phyloP scores from a whole-genome alignment of 2,113 vertebrate species.

The Coregonus clupeaformis region DNA sequence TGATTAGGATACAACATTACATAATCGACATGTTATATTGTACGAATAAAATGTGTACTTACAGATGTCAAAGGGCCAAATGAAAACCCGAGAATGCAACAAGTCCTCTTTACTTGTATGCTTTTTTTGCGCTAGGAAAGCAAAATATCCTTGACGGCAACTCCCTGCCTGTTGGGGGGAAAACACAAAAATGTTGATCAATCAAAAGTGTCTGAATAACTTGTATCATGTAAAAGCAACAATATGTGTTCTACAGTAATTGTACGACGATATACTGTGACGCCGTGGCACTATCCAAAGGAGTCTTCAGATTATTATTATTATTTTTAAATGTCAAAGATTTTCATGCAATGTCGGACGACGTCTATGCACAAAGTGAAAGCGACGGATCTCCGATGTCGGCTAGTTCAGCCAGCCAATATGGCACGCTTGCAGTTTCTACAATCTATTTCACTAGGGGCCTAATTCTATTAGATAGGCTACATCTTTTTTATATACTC shows the following conservation, averaged over 20 bases:
- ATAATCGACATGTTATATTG: too few species aligned
- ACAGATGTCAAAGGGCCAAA: constrained; percentile 11
- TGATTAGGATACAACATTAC: too few species aligned
- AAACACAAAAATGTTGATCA: constrained; percentile 50
- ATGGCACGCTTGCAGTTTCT: background rate
- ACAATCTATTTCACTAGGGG: background rate
- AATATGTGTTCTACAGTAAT: too few species aligned
- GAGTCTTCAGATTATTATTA: constrained; percentile 47
- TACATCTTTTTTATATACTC: too few species aligned
- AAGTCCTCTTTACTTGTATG: constrained; percentile 84
- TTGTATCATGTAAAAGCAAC: background rate
- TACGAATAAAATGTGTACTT: constrained; percentile 22
- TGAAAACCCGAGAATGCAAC: constrained; percentile 76
- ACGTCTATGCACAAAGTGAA: constrained; percentile 20
- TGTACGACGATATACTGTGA: too few species aligned
- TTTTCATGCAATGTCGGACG: constrained; percentile 34
- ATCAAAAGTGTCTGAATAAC: background rate
- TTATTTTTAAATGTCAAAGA: constrained; percentile 56
- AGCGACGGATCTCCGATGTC: background rate
- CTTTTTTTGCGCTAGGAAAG: constrained; percentile 84
- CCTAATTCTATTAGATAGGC: background rate
- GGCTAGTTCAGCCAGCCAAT: background rate
- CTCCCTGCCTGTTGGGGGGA: constrained; percentile 70
- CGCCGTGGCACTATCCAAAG: background rate
- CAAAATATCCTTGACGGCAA: constrained; percentile 84